Conservation (phyloP, 2,888 invertebrate genomes). For the Eumacrocentrus americanus region DNA sequence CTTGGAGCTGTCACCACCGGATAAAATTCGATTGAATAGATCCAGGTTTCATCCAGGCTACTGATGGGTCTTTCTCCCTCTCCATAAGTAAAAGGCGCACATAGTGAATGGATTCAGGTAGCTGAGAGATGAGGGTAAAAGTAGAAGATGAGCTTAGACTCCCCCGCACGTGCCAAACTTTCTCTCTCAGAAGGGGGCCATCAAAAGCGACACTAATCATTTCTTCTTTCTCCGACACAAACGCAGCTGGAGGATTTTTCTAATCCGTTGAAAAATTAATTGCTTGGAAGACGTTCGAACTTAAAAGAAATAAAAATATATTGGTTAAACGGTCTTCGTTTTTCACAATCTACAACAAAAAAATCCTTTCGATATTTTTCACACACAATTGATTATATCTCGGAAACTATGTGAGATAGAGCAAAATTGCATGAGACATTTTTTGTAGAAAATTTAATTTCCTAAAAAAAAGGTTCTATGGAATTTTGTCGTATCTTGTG, state of each 20-base stretch:
- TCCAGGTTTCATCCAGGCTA: too few species aligned
- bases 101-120: slow-evolving; percentile 2
- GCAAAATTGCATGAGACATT: too few species aligned
- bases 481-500: too few species aligned
- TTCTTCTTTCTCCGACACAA: neutral
- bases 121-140: neutral
- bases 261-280: neutral
- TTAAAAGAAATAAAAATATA: neutral
- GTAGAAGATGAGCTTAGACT: neutral
- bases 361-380: too few species aligned
- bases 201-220: neutral
- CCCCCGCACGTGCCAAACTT: neutral
- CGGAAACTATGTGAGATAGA: too few species aligned
- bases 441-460: too few species aligned
- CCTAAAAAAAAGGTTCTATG: too few species aligned
- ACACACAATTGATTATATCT: too few species aligned
- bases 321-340: too few species aligned
- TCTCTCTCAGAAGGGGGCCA: too few species aligned
- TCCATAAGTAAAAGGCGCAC: neutral
- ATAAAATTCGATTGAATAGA: slow-evolving; percentile 24
- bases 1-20: slow-evolving; percentile 36
- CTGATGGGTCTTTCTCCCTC: neutral
- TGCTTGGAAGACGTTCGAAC: neutral
- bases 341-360: too few species aligned
- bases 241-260: neutral